These are phyloP conservation scores for Gandaritis pyraliata DNA, from an alignment of 2,888 invertebrate species.

Conservation along the genomic window DNA sequence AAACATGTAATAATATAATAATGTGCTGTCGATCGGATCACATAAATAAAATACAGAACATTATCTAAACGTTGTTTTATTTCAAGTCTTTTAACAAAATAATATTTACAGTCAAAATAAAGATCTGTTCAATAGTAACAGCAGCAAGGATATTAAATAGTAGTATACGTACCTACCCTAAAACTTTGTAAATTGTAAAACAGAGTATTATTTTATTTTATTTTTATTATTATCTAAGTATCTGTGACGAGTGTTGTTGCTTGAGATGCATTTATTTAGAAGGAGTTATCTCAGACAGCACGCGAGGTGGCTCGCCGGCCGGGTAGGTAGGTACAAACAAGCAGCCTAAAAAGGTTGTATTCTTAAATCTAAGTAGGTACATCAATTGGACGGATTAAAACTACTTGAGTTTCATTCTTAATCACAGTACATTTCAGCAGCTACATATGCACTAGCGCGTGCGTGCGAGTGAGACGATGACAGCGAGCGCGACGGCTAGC, in stretches of 20 bases:
- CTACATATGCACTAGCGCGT: not conserved
- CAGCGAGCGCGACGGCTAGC: slow-evolving; percentile 1
- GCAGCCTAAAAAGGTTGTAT: not conserved
- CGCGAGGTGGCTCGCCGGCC: no score
- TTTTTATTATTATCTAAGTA: no score
- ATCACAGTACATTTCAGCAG: not conserved
- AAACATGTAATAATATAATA: no score
- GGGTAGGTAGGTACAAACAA: no score
- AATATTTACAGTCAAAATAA: slow-evolving; percentile 19
- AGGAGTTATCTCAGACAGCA: no score
- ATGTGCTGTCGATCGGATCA: not conserved
- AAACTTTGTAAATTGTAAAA: slow-evolving; percentile 3
- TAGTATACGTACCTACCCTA: no score
- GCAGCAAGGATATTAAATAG: not conserved
- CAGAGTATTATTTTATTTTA: not conserved
- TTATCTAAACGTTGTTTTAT: slow-evolving; percentile 7
- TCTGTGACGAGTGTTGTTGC: not conserved
- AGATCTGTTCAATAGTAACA: slow-evolving; percentile 12
- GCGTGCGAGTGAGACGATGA: slow-evolving; percentile 22
- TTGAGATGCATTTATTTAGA: no score
- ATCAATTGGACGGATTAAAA: not conserved
- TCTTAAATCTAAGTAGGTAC: not conserved
- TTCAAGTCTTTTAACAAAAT: slow-evolving; percentile 4
- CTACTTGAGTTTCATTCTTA: not conserved
- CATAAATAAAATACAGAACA: slow-evolving; percentile 4